These are phyloP conservation scores for Chelonoidis abingdonii DNA, from an alignment of 2,113 vertebrate species.

Conservation along the genomic window DNA sequence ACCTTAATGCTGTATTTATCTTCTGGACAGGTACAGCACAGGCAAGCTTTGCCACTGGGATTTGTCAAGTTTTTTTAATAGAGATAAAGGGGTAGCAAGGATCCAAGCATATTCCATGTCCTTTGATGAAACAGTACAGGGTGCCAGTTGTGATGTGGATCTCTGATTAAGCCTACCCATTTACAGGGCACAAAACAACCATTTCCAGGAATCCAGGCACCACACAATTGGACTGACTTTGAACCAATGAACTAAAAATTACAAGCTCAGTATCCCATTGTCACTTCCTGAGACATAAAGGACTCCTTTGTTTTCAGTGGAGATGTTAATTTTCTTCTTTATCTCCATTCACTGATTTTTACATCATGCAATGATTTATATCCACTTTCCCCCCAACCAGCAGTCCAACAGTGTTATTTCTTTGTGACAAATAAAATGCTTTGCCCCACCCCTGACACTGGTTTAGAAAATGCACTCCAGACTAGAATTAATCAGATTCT, in stretches of 20 bases:
- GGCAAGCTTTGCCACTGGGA: rapidly evolving
- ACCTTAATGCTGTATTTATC: not conserved
- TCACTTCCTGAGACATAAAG: rapidly evolving
- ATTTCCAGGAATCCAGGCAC: not conserved
- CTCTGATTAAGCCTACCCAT: rapidly evolving
- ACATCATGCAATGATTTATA: not conserved
- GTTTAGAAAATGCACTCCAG: not conserved
- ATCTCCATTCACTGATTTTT: not conserved
- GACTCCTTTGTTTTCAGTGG: not conserved
- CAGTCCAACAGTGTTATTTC: rapidly evolving
- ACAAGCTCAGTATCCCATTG: not conserved
- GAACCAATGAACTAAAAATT: not conserved
- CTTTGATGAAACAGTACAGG: rapidly evolving
- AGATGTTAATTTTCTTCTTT: not conserved
- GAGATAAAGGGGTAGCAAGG: not conserved
- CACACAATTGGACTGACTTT: not conserved
- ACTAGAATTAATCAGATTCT: not conserved
- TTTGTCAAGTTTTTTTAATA: rapidly evolving
- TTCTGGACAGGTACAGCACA: not conserved
- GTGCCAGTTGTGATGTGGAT: rapidly evolving
- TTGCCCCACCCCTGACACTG: not conserved
- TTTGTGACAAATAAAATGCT: not conserved
- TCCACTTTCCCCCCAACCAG: not conserved
- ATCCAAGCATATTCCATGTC: not conserved
- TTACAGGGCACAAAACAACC: rapidly evolving